These are phyloP conservation scores for Gonioctena quinquepunctata DNA, from an alignment of 1,140 invertebrate species.

Conservation along the genomic window DNA sequence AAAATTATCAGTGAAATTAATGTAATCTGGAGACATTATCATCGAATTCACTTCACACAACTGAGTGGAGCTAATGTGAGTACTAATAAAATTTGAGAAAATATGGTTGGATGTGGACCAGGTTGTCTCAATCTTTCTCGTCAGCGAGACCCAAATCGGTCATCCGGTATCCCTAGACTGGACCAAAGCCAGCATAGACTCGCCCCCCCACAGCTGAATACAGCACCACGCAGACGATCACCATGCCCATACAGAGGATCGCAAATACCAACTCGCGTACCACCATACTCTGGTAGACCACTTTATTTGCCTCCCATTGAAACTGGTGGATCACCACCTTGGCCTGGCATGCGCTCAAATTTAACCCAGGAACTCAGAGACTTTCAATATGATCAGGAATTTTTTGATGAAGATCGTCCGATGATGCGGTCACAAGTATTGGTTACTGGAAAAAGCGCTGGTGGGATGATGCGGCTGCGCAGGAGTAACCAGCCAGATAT, in stretches of 20 bases:
- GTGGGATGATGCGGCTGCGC: not conserved
- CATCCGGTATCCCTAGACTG: not conserved
- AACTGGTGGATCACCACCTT: not conserved
- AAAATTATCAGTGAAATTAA: too few relatives aligned
- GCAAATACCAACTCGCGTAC: not conserved
- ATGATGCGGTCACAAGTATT: not conserved
- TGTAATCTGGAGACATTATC: too few relatives aligned
- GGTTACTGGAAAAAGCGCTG: not conserved
- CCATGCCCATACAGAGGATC: not conserved
- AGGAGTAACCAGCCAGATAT: not conserved
- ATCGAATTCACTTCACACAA: too few relatives aligned
- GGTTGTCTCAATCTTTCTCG: too few relatives aligned
- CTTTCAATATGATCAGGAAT: not conserved
- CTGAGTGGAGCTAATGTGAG: too few relatives aligned
- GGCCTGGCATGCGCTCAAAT: not conserved
- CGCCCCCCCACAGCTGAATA: not conserved
- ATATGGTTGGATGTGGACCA: too few relatives aligned
- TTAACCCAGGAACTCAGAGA: not conserved
- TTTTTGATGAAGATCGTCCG: not conserved
- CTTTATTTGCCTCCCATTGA: not conserved
- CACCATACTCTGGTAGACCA: not conserved
- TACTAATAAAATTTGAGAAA: too few relatives aligned
- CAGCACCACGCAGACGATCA: not conserved
- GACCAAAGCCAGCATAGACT: not conserved
- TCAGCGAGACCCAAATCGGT: too few relatives aligned